phyloP scores from a whole-genome alignment of 2,797 vertebrate species.

The Myoxocephalus aenaeus region DNA sequence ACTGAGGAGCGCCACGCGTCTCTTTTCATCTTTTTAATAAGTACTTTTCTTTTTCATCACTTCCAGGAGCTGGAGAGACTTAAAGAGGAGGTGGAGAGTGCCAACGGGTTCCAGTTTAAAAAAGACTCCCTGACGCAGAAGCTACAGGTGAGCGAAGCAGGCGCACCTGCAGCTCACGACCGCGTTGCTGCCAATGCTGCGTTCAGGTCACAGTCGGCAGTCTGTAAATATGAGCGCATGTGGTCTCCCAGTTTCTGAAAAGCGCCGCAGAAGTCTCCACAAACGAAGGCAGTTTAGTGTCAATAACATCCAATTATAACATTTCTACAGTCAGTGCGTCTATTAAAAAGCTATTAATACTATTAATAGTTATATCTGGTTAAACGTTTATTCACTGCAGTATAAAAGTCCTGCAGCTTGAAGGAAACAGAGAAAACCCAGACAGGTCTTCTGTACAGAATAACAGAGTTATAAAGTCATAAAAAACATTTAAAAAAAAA shows the following conservation, averaged over 20 bases:
- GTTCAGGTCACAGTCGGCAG: not conserved
- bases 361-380: too few relatives aligned
- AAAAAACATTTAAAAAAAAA: too few relatives aligned
- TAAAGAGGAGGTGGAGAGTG: constrained; percentile 92
- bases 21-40: not conserved
- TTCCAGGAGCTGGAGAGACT: constrained; percentile 93
- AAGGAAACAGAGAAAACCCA: too few relatives aligned
- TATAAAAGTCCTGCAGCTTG: too few relatives aligned
- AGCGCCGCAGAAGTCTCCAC: not conserved
- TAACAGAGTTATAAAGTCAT: too few relatives aligned
- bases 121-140: constrained; percentile 90
- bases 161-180: too few relatives aligned
- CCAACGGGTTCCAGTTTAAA: constrained; percentile 90
- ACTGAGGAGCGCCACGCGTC: not conserved
- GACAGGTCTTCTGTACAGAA: too few relatives aligned
- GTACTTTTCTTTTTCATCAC: not conserved
- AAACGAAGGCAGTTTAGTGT: not conserved
- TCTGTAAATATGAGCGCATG: not conserved
- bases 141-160: constrained; percentile 83
- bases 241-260: not conserved
- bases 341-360: too few relatives aligned
- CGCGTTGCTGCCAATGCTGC: too few relatives aligned
- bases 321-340: too few relatives aligned
- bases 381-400: too few relatives aligned
- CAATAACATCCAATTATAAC: too few relatives aligned